Base-by-base conservation (phyloP, 2,113 vertebrate species). In the Pachypanchax playfairii region DNA sequence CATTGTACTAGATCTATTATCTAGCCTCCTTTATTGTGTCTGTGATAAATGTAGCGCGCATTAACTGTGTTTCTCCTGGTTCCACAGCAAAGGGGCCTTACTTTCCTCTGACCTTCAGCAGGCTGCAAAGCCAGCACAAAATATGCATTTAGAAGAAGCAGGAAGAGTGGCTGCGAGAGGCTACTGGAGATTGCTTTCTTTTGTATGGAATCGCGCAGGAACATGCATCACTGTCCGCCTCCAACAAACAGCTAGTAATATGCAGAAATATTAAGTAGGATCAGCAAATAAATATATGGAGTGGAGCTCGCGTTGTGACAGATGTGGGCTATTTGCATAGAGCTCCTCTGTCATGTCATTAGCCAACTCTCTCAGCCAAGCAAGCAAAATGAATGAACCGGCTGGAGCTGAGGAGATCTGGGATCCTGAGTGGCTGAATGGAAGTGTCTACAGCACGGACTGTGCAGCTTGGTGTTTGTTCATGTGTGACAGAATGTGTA, bases 151-250 rank as follows among this genome's bases (percentile, higher is more conserved):
- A 91, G 87, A 88, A 77, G 77, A 85, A 88, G 84, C 80, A 74
- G 80, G 83, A 69, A 79, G 80, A 85, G 82, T 70, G 70, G 81
- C 87, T 83, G 75, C 79, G 71, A 79, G 79, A n/a, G 75, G 73
- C 60, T 79, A 83, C 57, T 4, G 61, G 73, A 89, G 90, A 91
- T 91, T 87, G 90, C 87, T 91, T 90, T 92, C 84, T 86, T 91
- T 92, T 91, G 91, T 89, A 82, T 75, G 10, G 52, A 58, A 65
- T 84, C 85, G 79, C 77, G 74, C 73, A 42, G 71, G 73, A 85
- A 88, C 89, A 93, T 93, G 91, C 87, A 93, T 93, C 91, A 93
- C 88, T 92, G 91, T 93, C 91, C 78, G 82, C 87, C 80, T 86
- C 77, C 82, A 51, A 89, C 77, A 85, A 82, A 82, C 88, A 89